These are phyloP conservation scores for Glaucopsyche alexis DNA, from an alignment of 2,888 invertebrate species.

Conservation along the genomic window DNA sequence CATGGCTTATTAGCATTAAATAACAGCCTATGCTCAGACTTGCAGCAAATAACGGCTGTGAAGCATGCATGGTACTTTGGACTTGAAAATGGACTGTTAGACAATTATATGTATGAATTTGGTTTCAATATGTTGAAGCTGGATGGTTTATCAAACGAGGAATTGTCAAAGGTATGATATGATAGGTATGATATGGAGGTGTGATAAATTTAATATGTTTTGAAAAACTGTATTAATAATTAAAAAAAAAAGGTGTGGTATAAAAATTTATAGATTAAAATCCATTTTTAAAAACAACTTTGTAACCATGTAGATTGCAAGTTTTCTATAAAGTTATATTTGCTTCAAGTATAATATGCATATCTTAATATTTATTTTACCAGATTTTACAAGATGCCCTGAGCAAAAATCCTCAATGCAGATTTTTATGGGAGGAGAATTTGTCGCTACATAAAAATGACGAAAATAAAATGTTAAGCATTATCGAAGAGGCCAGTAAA, in stretches of 20 bases:
- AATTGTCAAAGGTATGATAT: conserved; percentile 60
- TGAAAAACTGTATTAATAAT: too few species aligned
- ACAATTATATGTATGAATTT: conserved; percentile 67
- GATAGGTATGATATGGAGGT: too few species aligned
- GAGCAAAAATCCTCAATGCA: conserved; percentile 52
- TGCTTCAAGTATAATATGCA: too few species aligned
- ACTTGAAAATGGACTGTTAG: conserved; percentile 59
- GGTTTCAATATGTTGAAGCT: conserved; percentile 63
- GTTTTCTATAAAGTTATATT: too few species aligned
- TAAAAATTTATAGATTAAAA: too few species aligned
- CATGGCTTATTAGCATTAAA: conserved; percentile 56
- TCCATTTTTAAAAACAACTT: too few species aligned
- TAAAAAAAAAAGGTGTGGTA: too few species aligned
- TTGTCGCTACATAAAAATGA: conserved; percentile 54
- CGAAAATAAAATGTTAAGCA: conserved; percentile 57
- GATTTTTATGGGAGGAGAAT: conserved; percentile 63
- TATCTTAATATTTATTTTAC: conserved; percentile 36
- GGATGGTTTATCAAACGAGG: conserved; percentile 52
- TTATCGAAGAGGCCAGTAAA: conserved; percentile 60
- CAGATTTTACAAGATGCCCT: conserved; percentile 62
- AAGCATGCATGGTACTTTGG: conserved; percentile 68
- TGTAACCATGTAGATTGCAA: too few species aligned
- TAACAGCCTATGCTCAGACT: conserved; percentile 53
- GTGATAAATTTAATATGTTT: too few species aligned
- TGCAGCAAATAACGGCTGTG: conserved; percentile 58